A percentile compares a stretch with the other conserved stretches of the same genome.
These are phyloP conservation scores for Gorsachius goisagi DNA, from an alignment of 2,113 vertebrate species.

Conservation along the genomic window DNA sequence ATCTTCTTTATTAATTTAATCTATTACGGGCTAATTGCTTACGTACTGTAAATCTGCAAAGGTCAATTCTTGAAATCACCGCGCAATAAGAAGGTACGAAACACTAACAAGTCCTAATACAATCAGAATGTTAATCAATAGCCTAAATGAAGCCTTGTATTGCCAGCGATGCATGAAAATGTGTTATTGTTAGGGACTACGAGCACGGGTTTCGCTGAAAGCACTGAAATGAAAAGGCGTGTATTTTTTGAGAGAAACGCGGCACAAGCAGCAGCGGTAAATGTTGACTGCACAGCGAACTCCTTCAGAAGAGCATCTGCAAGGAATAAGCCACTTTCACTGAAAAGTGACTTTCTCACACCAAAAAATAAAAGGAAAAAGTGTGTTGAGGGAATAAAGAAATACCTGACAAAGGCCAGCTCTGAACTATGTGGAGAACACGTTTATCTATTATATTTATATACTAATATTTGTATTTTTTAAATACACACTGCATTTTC, in stretches of 20 bases:
- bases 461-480: background rate
- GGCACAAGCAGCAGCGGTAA: background rate
- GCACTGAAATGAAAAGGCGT: background rate
- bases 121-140: conserved; percentile 56
- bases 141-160: conserved; percentile 23
- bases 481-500: background rate
- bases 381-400: background rate
- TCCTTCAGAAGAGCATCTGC: background rate
- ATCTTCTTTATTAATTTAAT: conserved; percentile 43
- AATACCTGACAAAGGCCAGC: background rate
- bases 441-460: background rate
- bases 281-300: background rate
- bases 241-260: conserved; percentile 22
- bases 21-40: conserved; percentile 22
- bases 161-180: conserved; percentile 55
- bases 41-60: conserved; percentile 21
- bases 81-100: conserved; percentile 31
- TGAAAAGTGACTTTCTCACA: background rate
- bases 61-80: conserved; percentile 2
- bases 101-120: conserved; percentile 35
- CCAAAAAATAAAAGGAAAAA: background rate
- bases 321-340: background rate
- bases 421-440: background rate
- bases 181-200: conserved; percentile 22
- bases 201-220: background rate